Evolutionary conservation across 1,140 invertebrate species (phyloP).

Genomic region (Schmidtea mediterranea): DNA sequence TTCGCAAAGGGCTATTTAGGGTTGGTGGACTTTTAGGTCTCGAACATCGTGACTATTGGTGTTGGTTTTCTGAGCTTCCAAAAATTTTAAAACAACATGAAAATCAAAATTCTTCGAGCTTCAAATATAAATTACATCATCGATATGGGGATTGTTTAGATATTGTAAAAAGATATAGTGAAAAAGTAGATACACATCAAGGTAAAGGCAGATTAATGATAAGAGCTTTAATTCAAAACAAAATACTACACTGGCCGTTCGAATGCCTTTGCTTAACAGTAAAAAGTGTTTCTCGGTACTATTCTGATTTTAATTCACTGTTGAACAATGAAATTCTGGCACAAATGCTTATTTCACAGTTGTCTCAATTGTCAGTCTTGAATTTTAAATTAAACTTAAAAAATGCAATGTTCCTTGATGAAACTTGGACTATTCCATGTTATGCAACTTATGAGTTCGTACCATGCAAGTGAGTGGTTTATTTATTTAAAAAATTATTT

Average conservation of each 20-base stretch:
- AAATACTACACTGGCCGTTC: background rate
- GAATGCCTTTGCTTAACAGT: background rate
- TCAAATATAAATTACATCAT: too few species aligned
- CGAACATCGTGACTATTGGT: too few species aligned
- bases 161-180: too few species aligned
- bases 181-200: too few species aligned
- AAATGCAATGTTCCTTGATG: constrained; percentile 3
- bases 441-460: constrained; percentile 2
- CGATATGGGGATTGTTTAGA: too few species aligned
- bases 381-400: constrained; percentile 1
- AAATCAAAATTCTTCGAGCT: too few species aligned
- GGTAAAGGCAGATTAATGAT: background rate
- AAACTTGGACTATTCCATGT: background rate
- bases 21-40: too few species aligned
- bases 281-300: background rate
- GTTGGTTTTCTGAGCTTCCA: too few species aligned
- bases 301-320: background rate
- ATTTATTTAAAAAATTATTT: too few species aligned
- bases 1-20: too few species aligned
- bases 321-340: background rate
- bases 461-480: background rate
- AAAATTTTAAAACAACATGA: too few species aligned
- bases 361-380: background rate
- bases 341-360: background rate
- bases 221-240: background rate